Conservation (phyloP, 2,113 vertebrate species). For the Rhizomys pruinosus region DNA sequence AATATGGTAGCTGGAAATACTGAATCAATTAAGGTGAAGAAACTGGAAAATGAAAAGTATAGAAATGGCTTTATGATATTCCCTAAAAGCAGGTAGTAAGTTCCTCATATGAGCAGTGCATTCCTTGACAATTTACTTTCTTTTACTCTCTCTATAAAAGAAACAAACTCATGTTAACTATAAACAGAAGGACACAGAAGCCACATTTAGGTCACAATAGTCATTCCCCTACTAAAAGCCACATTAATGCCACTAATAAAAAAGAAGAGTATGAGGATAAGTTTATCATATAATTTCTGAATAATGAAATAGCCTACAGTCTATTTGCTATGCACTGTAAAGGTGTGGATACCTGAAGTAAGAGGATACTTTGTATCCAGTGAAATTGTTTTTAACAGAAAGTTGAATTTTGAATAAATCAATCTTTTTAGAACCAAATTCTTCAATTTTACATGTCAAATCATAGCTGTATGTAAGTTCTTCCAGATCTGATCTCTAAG, state of each 20-base stretch:
- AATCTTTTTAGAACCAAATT: background rate
- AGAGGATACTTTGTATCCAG: conserved; percentile 18
- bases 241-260: conserved; percentile 6
- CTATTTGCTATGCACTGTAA: background rate
- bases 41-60: background rate
- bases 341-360: background rate
- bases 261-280: background rate
- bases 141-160: background rate
- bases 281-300: conserved; percentile 9
- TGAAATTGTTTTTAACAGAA: background rate
- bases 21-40: background rate
- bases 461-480: background rate
- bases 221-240: background rate
- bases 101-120: background rate
- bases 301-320: background rate
- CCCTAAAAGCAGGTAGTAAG: background rate
- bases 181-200: conserved; percentile 7
- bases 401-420: conserved; percentile 48
- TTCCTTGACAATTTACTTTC: background rate
- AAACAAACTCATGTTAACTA: conserved; percentile 7
- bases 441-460: conserved; percentile 28
- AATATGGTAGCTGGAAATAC: background rate
- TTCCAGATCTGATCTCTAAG: background rate
- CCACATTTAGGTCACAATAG: background rate
- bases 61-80: background rate